phyloP scores from a whole-genome alignment of 2,113 vertebrate species.

The Ramphastos sulfuratus region DNA sequence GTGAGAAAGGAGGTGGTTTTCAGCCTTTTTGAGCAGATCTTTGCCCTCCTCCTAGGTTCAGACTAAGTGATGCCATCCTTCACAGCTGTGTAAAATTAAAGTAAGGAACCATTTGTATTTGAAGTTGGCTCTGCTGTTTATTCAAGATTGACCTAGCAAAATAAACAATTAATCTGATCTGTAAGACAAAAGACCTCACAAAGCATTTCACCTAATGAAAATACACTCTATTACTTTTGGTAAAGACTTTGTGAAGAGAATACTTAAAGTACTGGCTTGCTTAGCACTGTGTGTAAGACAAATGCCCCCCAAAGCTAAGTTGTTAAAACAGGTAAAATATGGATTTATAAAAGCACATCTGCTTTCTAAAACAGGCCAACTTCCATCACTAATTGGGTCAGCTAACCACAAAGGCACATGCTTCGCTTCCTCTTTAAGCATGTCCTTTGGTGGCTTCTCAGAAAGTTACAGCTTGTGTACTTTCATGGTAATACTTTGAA shows the following conservation, averaged over 20 bases:
- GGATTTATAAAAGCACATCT: not conserved
- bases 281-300: not conserved
- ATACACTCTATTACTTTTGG: not conserved
- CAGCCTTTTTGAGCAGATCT: not conserved
- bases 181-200: not conserved
- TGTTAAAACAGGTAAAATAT: not conserved
- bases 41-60: not conserved
- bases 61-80: not conserved
- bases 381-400: slow-evolving; percentile 42
- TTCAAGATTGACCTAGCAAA: not conserved
- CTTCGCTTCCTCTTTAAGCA: slow-evolving; percentile 14
- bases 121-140: not conserved
- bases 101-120: not conserved
- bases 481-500: not conserved
- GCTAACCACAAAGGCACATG: slow-evolving; percentile 26
- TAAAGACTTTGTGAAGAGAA: not conserved
- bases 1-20: not conserved
- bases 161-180: not conserved
- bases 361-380: not conserved
- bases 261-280: not conserved
- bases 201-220: not conserved
- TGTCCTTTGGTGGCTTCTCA: slow-evolving; percentile 28
- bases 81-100: not conserved
- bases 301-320: not conserved
- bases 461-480: not conserved